Evolutionary conservation across 2,113 vertebrate species (phyloP).

Genomic region (Sceloporus undulatus): DNA sequence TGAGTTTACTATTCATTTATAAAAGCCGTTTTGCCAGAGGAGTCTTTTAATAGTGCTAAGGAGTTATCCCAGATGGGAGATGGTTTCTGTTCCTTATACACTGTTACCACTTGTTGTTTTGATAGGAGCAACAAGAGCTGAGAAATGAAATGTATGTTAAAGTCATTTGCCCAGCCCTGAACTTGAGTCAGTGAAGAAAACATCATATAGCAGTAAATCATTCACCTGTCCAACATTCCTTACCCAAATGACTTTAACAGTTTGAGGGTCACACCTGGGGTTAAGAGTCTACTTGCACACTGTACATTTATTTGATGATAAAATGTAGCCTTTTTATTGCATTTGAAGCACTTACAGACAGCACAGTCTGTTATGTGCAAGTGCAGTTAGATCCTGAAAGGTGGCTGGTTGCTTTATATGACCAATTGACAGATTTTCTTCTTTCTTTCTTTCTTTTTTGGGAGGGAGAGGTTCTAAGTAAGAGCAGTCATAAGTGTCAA

Average conservation of each 20-base stretch:
- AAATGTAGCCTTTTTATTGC: conserved; percentile 62
- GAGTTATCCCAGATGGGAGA: neutral
- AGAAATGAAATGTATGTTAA: conserved; percentile 67
- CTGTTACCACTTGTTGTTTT: conserved; percentile 59
- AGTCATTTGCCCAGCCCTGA: conserved; percentile 72
- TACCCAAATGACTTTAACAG: conserved; percentile 76
- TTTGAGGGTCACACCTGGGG: conserved; percentile 64
- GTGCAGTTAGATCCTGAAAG: conserved; percentile 60
- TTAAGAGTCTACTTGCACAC: conserved; percentile 62
- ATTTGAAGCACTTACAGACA: conserved; percentile 55
- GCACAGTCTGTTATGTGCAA: conserved; percentile 37
- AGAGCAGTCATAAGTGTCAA: rapidly evolving
- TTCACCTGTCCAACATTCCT: conserved; percentile 63
- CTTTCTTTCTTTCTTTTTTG: too few relatives aligned
- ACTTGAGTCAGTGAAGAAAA: conserved; percentile 71
- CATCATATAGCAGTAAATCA: conserved; percentile 73
- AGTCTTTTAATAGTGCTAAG: conserved; percentile 22
- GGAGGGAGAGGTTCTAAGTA: neutral
- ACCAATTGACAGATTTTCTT: conserved; percentile 44
- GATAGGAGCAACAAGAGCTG: conserved; percentile 57
- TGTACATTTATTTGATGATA: conserved; percentile 68
- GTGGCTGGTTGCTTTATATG: conserved; percentile 33
- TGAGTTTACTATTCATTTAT: neutral
- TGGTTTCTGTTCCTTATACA: conserved; percentile 32
- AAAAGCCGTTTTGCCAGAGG: conserved; percentile 21